phyloP scores from a whole-genome alignment of 2,113 vertebrate genomes.

The Siniperca knerii region DNA sequence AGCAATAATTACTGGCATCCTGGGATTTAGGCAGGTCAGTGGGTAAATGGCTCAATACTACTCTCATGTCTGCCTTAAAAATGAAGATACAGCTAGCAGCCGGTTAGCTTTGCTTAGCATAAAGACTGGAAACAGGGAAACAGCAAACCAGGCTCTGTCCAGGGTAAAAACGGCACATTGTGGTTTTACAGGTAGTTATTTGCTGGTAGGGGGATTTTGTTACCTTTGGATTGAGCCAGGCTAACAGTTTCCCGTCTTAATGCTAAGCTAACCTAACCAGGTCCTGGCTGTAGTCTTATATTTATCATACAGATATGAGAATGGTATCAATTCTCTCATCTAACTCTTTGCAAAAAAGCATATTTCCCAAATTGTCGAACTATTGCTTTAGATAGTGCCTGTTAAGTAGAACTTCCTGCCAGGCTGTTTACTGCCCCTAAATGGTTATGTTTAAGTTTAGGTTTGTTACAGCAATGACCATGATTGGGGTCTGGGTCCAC shows the following conservation, averaged over 20 bases:
- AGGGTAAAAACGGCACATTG: neutral
- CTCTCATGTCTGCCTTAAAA: neutral
- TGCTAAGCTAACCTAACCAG: conserved; percentile 3
- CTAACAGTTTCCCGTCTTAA: neutral
- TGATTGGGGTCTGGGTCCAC: conserved; percentile 1
- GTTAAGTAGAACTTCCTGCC: conserved; percentile 7
- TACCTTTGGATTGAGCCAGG: neutral
- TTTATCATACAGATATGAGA: neutral
- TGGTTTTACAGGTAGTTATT: neutral
- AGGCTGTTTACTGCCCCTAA: conserved; percentile 2
- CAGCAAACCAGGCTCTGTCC: no score
- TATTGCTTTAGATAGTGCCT: conserved; percentile 20
- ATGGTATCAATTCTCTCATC: neutral
- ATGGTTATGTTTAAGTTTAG: neutral
- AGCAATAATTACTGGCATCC: conserved; percentile 48
- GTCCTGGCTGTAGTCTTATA: neutral
- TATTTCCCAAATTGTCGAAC: conserved; percentile 8
- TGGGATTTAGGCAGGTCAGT: conserved; percentile 26
- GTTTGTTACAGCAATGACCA: neutral
- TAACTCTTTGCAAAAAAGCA: neutral
- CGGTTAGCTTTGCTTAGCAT: neutral
- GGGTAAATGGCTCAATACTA: neutral
- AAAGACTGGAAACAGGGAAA: neutral
- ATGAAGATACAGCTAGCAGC: neutral
- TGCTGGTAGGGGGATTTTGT: neutral